Base-by-base conservation (phyloP, 2,797 vertebrate genomes). In the Chrysocyon brachyurus region DNA sequence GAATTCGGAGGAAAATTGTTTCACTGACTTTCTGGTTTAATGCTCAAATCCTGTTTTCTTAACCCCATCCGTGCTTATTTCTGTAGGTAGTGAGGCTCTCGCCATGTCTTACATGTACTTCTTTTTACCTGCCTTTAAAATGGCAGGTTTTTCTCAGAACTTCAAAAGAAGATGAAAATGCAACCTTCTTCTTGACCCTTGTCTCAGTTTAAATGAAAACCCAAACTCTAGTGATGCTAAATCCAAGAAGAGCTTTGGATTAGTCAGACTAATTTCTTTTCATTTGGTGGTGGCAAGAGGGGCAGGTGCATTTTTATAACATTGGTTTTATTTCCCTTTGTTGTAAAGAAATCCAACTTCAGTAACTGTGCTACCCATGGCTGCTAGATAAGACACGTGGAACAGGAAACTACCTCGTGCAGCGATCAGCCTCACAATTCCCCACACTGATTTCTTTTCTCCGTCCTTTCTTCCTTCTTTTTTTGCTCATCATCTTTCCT, bases 181-280 rank as follows among this genome's bases (percentile, higher is more conserved):
- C 33, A 90, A 77, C 79, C 64, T 90, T 87, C 31, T 88, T 75
- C 92, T 94, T 95, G 91, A 96, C 77, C 72, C 6, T 85, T 96
- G 84, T 75, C 56, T 63, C 33, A 73, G 78, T 96, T 96, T 96
- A 94, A 97, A 96, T 96, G 95, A 96, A 96, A 97, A 97, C 61
- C 36, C 52, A 90, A 84, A 87, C 70, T 72, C 75, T 72, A 90
- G 33, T 59, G 70, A 82, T 90, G 78, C 91, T 73, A 95, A 97
- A 96, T 72, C 31, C 17, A 14, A 81, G 93, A 94, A 84, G 28
- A 79, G 19, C 26, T 95, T 94, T 79, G 70, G 66, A 87, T 94
- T 93, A 73, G 2, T 87, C 77, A 90, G 56, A 40, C 59, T 54
- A 73, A 33, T 91, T 93, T 97, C 66, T 83, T 97, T 95, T 90